phyloP scores from a whole-genome alignment of 2,113 vertebrate species.

The Echinops telfairi region DNA sequence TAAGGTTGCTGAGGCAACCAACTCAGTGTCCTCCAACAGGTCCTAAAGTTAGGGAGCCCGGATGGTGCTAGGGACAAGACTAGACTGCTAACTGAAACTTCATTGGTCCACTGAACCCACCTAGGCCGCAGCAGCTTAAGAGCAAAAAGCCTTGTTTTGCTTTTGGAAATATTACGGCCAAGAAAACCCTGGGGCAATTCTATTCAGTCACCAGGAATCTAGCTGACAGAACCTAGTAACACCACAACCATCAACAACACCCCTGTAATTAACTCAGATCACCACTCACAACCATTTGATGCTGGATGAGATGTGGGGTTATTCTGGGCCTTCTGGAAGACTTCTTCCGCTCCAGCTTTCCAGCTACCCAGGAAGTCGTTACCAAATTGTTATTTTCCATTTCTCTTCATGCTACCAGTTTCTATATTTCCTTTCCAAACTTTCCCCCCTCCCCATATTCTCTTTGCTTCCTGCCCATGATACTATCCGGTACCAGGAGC shows the following conservation, averaged over 20 bases:
- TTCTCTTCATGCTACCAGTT: constrained; percentile 21
- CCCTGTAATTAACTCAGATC: neutral
- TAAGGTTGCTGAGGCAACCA: too few species aligned
- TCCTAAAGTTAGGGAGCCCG: too few species aligned
- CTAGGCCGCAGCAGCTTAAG: neutral
- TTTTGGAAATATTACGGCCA: neutral
- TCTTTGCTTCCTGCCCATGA: constrained; percentile 13
- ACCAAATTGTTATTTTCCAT: neutral
- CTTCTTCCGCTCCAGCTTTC: neutral
- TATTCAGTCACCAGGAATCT: neutral
- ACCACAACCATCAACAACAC: neutral
- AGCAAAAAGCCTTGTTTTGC: neutral
- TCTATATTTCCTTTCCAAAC: neutral
- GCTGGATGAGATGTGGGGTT: neutral
- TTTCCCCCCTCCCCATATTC: neutral
- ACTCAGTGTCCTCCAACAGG: too few species aligned
- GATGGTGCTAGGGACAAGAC: neutral
- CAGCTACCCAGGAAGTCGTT: neutral
- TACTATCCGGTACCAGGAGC: neutral
- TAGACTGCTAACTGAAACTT: neutral
- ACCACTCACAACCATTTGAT: neutral
- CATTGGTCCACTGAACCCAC: neutral
- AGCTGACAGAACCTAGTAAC: neutral
- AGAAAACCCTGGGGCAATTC: neutral
- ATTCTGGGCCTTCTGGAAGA: neutral